Conservation (phyloP, 2,888 invertebrate species). For the Cosmia trapezina region DNA sequence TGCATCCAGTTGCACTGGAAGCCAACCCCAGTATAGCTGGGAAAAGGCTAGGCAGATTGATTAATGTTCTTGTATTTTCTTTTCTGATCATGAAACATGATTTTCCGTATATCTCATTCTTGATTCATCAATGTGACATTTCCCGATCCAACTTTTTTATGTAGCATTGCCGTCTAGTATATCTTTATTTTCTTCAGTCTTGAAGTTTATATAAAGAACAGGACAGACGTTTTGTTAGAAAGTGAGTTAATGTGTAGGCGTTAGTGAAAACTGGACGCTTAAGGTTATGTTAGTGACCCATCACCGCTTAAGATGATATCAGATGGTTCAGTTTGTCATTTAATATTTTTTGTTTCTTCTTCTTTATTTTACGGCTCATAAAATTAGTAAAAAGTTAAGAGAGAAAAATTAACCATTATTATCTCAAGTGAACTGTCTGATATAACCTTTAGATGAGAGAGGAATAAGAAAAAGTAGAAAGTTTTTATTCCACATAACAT, state of each 20-base stretch:
- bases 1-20: no score
- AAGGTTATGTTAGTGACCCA: slow-evolving; percentile 65
- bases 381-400: not conserved
- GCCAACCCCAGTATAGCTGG: no score
- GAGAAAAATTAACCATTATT: not conserved
- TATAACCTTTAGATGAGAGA: slow-evolving; percentile 39
- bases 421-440: not conserved
- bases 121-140: slow-evolving; percentile 18
- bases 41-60: no score
- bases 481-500: slow-evolving; percentile 43
- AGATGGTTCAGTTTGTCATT: not conserved
- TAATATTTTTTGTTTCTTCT: not conserved
- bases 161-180: slow-evolving; percentile 3
- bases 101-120: not conserved
- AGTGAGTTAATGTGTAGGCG: slow-evolving; percentile 66
- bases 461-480: slow-evolving; percentile 26
- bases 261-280: slow-evolving; percentile 69
- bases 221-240: slow-evolving; percentile 56
- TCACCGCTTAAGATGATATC: slow-evolving; percentile 44
- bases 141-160: slow-evolving; percentile 10
- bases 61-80: not conserved
- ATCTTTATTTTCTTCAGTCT: slow-evolving; percentile 35
- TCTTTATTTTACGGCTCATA: not conserved
- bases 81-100: not conserved
- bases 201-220: slow-evolving; percentile 41